Conservation (phyloP, 2,888 invertebrate species). For the Gonocerus acuteangulatus region DNA sequence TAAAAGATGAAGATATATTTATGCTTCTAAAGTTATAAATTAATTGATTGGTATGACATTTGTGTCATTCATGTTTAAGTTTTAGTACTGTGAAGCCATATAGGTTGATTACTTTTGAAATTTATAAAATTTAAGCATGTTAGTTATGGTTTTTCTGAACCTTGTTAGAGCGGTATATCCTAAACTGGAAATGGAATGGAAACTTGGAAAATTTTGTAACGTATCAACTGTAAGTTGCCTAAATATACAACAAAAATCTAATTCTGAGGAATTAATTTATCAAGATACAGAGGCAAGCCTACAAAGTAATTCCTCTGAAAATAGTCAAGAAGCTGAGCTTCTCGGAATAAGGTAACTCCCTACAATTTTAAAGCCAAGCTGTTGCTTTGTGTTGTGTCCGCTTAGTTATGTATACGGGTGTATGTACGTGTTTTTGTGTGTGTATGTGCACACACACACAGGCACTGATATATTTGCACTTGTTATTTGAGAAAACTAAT, state of each 20-base stretch:
- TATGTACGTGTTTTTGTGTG: too few relatives aligned
- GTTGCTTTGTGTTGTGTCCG: constrained; percentile 21
- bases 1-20: too few relatives aligned
- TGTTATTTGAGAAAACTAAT: too few relatives aligned
- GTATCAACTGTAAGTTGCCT: constrained; percentile 46
- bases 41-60: too few relatives aligned
- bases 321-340: constrained; percentile 12
- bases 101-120: background rate
- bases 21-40: too few relatives aligned
- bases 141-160: constrained; percentile 14
- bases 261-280: constrained; percentile 8
- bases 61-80: too few relatives aligned
- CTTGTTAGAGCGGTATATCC: constrained; percentile 52
- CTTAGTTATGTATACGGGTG: constrained; percentile 4
- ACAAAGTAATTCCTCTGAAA: constrained; percentile 6
- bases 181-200: constrained; percentile 53
- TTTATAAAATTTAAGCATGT: constrained; percentile 1
- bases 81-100: background rate
- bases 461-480: too few relatives aligned
- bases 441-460: too few relatives aligned
- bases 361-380: constrained; percentile 5
- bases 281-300: constrained; percentile 6
- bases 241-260: constrained; percentile 3
- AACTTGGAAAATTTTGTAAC: constrained; percentile 55
- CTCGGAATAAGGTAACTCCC: constrained; percentile 23